Evolutionary conservation across 2,797 vertebrate genomes (phyloP).

Genomic region (Allochrocebus solatus): DNA sequence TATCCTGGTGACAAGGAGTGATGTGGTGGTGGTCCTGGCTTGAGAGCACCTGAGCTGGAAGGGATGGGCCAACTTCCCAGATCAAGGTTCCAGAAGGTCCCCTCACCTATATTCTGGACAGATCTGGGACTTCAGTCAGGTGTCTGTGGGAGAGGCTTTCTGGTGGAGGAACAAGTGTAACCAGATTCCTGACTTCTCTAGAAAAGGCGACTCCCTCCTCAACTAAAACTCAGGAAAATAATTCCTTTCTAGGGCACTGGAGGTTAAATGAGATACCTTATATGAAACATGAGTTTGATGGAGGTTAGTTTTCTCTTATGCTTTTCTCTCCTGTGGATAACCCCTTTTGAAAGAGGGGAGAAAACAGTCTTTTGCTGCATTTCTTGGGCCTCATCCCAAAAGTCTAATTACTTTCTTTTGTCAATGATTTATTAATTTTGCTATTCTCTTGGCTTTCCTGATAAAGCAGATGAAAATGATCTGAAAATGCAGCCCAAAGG

Average conservation of each 20-base stretch:
- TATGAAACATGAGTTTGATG: background rate
- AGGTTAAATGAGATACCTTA: background rate
- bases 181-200: slow-evolving; percentile 36
- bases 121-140: slow-evolving; percentile 19
- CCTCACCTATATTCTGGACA: background rate
- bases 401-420: background rate
- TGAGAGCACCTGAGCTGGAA: background rate
- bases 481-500: slow-evolving; percentile 13
- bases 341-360: background rate
- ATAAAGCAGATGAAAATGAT: slow-evolving; percentile 41
- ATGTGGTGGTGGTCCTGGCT: background rate
- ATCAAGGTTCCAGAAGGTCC: background rate
- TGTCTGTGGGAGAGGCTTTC: slow-evolving; percentile 41
- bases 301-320: background rate
- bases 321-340: background rate
- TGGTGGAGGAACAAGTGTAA: slow-evolving; percentile 64
- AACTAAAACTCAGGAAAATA: background rate
- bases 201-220: slow-evolving; percentile 40
- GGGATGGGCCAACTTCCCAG: background rate
- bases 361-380: background rate
- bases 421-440: slow-evolving; percentile 5
- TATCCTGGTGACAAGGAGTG: background rate
- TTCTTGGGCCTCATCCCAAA: background rate
- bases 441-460: background rate
- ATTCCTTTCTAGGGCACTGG: background rate